Conservation (phyloP, 2,888 invertebrate genomes). For the Epiblema foenella region DNA sequence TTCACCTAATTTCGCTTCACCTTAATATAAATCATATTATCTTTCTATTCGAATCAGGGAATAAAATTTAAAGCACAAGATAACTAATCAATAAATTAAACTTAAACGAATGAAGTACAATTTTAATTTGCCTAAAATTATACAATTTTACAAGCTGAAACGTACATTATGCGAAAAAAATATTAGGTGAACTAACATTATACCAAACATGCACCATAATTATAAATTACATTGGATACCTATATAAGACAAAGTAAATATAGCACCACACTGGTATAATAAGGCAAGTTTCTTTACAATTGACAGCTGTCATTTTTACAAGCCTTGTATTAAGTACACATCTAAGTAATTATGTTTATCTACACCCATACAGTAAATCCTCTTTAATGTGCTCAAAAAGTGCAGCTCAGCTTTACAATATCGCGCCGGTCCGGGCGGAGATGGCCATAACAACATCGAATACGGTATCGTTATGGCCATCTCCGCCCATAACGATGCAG, state of each 20-base stretch:
- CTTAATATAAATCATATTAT: too few relatives aligned
- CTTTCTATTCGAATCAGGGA: neutral
- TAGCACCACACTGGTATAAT: conserved; percentile 17
- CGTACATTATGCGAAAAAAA: neutral
- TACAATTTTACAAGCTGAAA: conserved; percentile 6
- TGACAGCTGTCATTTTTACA: conserved; percentile 2
- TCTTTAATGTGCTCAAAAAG: too few relatives aligned
- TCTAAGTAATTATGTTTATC: neutral
- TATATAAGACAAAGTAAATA: conserved; percentile 4
- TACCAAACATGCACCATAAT: neutral
- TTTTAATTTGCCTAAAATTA: neutral
- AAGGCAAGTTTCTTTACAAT: conserved; percentile 10
- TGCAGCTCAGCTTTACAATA: too few relatives aligned
- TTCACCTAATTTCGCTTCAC: conserved; percentile 12
- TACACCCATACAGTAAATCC: too few relatives aligned
- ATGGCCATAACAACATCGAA: too few relatives aligned
- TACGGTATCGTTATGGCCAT: too few relatives aligned
- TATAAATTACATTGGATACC: neutral
- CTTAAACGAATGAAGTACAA: neutral
- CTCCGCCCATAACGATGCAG: too few relatives aligned
- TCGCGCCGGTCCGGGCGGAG: too few relatives aligned
- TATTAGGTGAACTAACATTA: conserved; percentile 16
- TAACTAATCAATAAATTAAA: neutral
- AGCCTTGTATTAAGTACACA: neutral
- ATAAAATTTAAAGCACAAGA: neutral